Conservation (phyloP, 2,888 invertebrate genomes). For the Nephrotoma appendiculata region DNA sequence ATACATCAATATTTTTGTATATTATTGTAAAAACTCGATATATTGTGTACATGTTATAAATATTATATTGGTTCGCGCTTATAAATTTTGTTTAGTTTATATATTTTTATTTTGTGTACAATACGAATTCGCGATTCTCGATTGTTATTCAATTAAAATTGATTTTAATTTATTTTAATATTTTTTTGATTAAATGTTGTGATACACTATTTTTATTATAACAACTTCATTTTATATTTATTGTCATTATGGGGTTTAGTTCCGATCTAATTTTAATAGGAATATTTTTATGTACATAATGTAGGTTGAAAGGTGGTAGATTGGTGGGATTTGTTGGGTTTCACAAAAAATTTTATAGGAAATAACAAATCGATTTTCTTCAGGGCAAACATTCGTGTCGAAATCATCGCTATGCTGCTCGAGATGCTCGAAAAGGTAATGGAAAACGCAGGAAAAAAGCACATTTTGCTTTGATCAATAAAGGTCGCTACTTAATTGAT, state of each 20-base stretch:
- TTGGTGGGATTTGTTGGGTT: too few species aligned
- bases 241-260: neutral
- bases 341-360: too few species aligned
- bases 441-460: too few species aligned
- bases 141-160: neutral
- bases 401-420: too few species aligned
- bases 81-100: neutral
- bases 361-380: too few species aligned
- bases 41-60: neutral
- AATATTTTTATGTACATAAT: too few species aligned
- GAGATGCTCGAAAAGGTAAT: too few species aligned
- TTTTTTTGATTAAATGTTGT: neutral
- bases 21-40: neutral
- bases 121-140: neutral
- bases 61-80: neutral
- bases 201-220: neutral
- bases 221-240: neutral
- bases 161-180: neutral
- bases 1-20: neutral
- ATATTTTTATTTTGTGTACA: neutral
- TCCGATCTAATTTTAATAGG: neutral
- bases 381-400: too few species aligned
- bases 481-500: too few species aligned
- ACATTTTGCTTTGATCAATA: too few species aligned
- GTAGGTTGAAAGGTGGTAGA: too few species aligned